Evolutionary conservation across 2,888 invertebrate genomes (phyloP), one percentile per base, ranked within the genome.

Genomic region (Hyalella azteca): DNA sequence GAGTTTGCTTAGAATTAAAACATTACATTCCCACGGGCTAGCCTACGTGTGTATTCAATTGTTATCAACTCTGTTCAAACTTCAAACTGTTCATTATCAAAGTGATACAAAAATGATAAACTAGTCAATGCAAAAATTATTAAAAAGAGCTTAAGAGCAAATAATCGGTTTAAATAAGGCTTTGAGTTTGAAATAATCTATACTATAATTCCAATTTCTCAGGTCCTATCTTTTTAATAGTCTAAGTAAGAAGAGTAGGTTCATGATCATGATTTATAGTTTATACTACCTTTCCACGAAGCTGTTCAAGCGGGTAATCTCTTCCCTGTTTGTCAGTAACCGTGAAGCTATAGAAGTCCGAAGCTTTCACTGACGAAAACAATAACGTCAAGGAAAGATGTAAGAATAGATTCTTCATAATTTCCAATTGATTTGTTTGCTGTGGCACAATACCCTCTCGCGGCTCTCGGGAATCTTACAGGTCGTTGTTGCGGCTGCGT

Each of bases 281-380:
- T n/a, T 13, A 3, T n/a, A 29, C 19, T 73, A 81, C 81, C 81
- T 81, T 81, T 22, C 81, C 81, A 40, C 81, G 40, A 41, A 79
- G 79, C 11, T 45, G 11, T 40, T 81, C 79, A 29, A 81, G 60
- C 7, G 81, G 59, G 26, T 79, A 79, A 36, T 81, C 79, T 19
- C 78, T 41, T 4, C 81, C 78, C 15, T 49, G 9, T 39, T 75
- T 50, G 48, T 81, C 81, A 40, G 79, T 59, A 5, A 81, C 76
- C 1, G 73, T 78, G 50, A 32, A 50, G 26, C 81, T 81, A n/a
- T n/a, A n/a, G n/a, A n/a, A n/a, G n/a, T n/a, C n/a, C n/a, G n/a
- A n/a, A n/a, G n/a, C n/a, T n/a, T n/a, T n/a, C n/a, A n/a, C n/a
- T n/a, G n/a, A n/a, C n/a, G n/a, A n/a, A n/a, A n/a, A n/a, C n/a